Evolutionary conservation across 2,113 vertebrate species (phyloP).

Genomic region (Cynocephalus volans): DNA sequence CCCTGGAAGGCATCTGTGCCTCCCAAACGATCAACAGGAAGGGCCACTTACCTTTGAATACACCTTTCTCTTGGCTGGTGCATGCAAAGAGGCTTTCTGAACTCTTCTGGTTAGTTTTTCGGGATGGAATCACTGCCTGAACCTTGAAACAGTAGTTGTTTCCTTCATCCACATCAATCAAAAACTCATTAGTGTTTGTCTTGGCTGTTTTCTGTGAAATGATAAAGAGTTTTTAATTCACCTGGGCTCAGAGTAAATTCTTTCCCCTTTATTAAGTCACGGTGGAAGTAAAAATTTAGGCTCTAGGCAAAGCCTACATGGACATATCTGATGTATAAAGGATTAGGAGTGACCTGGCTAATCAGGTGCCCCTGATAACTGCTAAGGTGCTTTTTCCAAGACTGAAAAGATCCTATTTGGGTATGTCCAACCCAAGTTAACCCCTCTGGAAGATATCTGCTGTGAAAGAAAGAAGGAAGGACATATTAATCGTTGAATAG

Average conservation of each 20-base stretch:
- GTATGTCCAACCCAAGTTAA: not conserved
- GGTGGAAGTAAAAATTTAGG: not conserved
- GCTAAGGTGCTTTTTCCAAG: not conserved
- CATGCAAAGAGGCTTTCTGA: constrained; percentile 89
- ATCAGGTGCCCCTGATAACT: not conserved
- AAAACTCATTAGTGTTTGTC: constrained; percentile 86
- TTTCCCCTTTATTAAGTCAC: not conserved
- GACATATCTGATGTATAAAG: not conserved
- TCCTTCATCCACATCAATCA: constrained; percentile 89
- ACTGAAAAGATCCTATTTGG: not conserved
- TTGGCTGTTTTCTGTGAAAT: constrained; percentile 89
- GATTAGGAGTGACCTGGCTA: not conserved
- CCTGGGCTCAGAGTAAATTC: not conserved
- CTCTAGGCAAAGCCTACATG: not conserved
- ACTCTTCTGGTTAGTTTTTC: constrained; percentile 88
- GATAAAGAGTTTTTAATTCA: constrained; percentile 23
- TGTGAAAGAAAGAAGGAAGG: not conserved
- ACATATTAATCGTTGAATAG: not conserved
- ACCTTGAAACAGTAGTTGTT: constrained; percentile 94
- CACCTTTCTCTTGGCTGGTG: constrained; percentile 38
- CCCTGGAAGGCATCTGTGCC: not conserved
- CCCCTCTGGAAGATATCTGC: not conserved
- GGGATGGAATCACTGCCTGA: constrained; percentile 89
- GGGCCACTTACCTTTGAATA: constrained; percentile 81
- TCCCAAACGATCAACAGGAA: fast-evolving